Conservation (phyloP, 1,140 invertebrate species). For the Anastrepha ludens region DNA sequence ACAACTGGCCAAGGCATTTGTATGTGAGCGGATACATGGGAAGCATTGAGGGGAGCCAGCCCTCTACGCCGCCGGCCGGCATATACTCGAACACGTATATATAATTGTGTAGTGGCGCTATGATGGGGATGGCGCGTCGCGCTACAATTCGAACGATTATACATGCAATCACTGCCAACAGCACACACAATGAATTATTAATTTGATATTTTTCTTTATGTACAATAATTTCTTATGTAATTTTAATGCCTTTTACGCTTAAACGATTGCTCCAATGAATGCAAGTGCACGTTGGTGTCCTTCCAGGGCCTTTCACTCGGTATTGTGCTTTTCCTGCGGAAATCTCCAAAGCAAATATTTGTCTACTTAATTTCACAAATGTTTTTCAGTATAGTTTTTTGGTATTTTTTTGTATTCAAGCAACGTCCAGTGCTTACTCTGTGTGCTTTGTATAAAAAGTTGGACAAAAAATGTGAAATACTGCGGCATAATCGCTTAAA, state of each 20-base stretch:
- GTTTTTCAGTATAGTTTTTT: slow-evolving; percentile 13
- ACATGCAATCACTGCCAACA: neutral
- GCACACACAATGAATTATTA: slow-evolving; percentile 42
- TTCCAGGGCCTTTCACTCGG: neutral
- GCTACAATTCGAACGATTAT: neutral
- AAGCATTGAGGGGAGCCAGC: neutral
- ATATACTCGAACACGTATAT: neutral
- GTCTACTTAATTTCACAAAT: slow-evolving; percentile 34
- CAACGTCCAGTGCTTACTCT: neutral
- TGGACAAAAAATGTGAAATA: neutral
- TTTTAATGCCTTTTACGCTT: neutral
- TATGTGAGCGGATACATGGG: neutral
- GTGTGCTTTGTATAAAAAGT: neutral
- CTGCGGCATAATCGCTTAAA: slow-evolving; percentile 15
- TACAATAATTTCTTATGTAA: slow-evolving; percentile 42
- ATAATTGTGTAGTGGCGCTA: neutral
- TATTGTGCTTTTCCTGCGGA: slow-evolving; percentile 19
- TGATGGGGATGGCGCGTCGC: neutral
- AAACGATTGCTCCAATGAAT: neutral
- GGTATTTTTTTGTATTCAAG: neutral
- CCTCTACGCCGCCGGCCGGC: neutral
- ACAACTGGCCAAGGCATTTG: neutral
- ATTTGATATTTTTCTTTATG: slow-evolving; percentile 34
- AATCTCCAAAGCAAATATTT: slow-evolving; percentile 15
- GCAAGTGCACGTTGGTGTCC: neutral